A percentile compares a stretch with the other conserved stretches of the same genome.
These are phyloP conservation scores for Haemorhous mexicanus DNA, from an alignment of 2,113 vertebrate genomes.

Conservation along the genomic window DNA sequence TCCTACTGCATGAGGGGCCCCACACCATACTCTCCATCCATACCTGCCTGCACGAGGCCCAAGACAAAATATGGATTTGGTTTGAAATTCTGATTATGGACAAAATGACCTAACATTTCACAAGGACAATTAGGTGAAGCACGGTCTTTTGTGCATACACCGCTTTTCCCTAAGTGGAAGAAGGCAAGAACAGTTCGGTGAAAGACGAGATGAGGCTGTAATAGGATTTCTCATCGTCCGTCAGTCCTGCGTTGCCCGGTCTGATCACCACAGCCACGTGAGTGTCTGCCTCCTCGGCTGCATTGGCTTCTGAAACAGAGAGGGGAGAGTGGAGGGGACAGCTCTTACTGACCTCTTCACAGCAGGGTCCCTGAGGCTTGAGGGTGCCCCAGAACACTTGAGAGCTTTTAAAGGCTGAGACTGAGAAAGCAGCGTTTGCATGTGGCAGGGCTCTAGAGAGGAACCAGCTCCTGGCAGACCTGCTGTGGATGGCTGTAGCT, in stretches of 20 bases:
- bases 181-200: constrained; percentile 79
- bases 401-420: neutral
- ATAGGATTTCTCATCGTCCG: constrained; percentile 85
- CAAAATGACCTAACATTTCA: constrained; percentile 39
- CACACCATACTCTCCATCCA: neutral
- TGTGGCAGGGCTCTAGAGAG: rapidly evolving
- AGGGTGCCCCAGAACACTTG: neutral
- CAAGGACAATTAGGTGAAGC: neutral
- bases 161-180: constrained; percentile 67
- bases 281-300: constrained; percentile 85
- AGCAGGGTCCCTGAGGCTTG: neutral
- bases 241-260: constrained; percentile 91
- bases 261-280: constrained; percentile 88
- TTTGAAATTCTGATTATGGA: constrained; percentile 30
- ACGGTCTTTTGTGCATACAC: neutral
- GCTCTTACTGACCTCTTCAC: neutral
- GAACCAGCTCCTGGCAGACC: neutral
- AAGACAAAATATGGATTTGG: neutral
- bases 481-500: neutral
- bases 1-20: neutral
- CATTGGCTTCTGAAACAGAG: constrained; percentile 84
- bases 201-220: constrained; percentile 89
- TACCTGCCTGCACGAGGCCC: neutral
- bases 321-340: constrained; percentile 38
- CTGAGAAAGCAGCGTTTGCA: neutral